Percentiles rank a stretch among this genome's conserved stretches.
Conservation (phyloP, 2,113 vertebrate genomes). For the Stomatorhinus ivindoensis region DNA sequence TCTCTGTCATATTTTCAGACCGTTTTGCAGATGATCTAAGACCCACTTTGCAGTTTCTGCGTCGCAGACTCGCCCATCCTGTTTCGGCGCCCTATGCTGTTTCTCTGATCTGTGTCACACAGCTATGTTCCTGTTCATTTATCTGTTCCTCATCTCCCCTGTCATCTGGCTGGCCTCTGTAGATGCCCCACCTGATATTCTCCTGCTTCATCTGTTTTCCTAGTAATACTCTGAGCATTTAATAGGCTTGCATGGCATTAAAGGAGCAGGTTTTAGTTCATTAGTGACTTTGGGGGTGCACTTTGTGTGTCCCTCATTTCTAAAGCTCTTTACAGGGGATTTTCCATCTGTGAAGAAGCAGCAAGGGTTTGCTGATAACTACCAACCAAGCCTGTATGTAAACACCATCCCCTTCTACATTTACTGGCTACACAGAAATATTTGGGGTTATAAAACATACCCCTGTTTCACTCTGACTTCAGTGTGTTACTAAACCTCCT, state of each 20-base stretch:
- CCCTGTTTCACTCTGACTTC: not conserved
- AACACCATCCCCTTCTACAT: not conserved
- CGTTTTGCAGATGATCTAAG: not conserved
- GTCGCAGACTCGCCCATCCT: not conserved
- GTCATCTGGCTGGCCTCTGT: not conserved
- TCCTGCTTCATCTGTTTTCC: not conserved
- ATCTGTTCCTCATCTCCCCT: not conserved
- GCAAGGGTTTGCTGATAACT: not conserved
- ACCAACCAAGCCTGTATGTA: not conserved
- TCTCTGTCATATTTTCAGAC: not conserved
- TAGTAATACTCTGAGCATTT: not conserved
- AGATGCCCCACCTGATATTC: not conserved
- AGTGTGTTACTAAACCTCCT: not conserved
- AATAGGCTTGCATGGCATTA: constrained; percentile 20
- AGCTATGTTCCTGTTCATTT: not conserved
- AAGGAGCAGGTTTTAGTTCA: constrained; percentile 8
- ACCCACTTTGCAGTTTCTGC: not conserved
- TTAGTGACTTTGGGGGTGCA: not conserved
- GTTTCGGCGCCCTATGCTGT: not conserved
- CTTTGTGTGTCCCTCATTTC: not conserved
- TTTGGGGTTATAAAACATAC: not conserved
- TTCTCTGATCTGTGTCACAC: not conserved
- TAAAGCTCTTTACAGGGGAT: not conserved
- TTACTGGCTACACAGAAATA: not conserved
- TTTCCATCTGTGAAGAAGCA: not conserved